phyloP scores from a whole-genome alignment of 2,797 vertebrate genomes.

The Clarias pachynema region DNA sequence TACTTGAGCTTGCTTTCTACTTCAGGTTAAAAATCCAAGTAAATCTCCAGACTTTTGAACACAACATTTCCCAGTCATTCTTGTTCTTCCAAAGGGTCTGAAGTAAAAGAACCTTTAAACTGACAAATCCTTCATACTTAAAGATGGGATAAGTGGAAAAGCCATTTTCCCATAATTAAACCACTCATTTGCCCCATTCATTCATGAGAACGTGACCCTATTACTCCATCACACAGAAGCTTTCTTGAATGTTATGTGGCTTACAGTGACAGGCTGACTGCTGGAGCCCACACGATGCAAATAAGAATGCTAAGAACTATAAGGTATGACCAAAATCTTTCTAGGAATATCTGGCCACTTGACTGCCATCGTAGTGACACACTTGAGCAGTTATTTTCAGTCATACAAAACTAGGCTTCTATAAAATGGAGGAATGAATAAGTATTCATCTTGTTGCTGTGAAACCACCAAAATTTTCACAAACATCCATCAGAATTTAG shows the following conservation, averaged over 20 bases:
- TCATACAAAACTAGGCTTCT: neutral
- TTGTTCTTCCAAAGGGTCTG: conserved; percentile 7
- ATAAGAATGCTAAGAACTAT: neutral
- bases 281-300: neutral
- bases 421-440: neutral
- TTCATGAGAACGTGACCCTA: neutral
- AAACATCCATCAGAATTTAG: neutral
- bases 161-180: neutral
- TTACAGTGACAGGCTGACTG: neutral
- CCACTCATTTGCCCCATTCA: neutral
- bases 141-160: conserved; percentile 12
- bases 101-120: neutral
- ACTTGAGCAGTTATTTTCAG: neutral
- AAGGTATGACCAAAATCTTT: neutral
- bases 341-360: neutral
- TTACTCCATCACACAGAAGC: neutral
- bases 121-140: neutral
- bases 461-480: neutral
- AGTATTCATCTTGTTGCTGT: neutral
- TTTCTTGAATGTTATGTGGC: neutral
- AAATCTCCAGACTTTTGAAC: neutral
- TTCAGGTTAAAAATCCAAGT: neutral
- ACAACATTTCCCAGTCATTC: conserved; percentile 2
- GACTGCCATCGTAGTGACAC: neutral
- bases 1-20: neutral